Evolutionary conservation across 2,888 invertebrate species (phyloP).

Genomic region (Chorisops tibialis): DNA sequence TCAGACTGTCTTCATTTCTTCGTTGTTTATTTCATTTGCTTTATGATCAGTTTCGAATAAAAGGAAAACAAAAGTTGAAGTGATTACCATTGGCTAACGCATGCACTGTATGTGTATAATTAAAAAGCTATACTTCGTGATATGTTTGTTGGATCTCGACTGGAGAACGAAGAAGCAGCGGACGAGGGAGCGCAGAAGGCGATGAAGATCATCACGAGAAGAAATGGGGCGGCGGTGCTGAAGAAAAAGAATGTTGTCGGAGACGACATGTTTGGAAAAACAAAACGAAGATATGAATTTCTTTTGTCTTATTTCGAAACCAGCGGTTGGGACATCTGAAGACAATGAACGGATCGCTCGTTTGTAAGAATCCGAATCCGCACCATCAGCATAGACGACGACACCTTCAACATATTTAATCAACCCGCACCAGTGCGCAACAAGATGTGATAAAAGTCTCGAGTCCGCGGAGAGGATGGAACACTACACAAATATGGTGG

Average conservation of each 20-base stretch:
- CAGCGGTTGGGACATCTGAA: conserved; percentile 9
- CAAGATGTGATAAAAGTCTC: conserved; percentile 20
- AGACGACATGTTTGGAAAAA: conserved; percentile 20
- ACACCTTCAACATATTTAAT: conserved; percentile 30
- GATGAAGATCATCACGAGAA: conserved; percentile 23
- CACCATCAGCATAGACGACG: conserved; percentile 12
- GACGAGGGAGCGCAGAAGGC: background rate
- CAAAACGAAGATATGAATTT: conserved; percentile 13
- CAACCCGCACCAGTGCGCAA: background rate
- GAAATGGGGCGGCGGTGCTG: background rate
- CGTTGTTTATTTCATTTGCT: background rate
- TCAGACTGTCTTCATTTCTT: background rate
- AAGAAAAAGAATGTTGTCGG: background rate
- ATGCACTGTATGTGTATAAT: background rate
- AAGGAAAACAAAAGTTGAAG: background rate
- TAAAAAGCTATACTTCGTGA: background rate
- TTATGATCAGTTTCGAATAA: background rate
- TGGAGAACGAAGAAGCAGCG: background rate
- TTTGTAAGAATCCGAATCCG: background rate
- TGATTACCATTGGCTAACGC: conserved; percentile 1
- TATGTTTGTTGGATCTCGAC: background rate
- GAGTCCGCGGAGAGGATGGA: conserved; percentile 11
- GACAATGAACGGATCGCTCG: conserved; percentile 12
- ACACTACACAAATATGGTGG: conserved; percentile 20
- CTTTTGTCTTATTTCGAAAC: conserved; percentile 17